Evolutionary conservation across 2,888 invertebrate species (phyloP).

Genomic region (Epinotia nisella): DNA sequence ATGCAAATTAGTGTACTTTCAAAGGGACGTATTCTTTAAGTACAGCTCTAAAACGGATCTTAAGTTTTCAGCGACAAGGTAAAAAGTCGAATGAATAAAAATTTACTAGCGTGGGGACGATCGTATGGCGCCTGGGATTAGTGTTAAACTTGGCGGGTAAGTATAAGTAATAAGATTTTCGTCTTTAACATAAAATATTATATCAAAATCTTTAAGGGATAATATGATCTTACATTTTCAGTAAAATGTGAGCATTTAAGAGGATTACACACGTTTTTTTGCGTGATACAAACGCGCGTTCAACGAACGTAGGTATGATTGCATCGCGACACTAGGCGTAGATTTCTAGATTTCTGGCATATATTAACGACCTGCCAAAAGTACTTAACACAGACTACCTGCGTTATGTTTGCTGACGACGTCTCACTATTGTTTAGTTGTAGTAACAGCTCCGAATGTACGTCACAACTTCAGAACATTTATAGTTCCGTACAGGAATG

Average conservation of each 20-base stretch:
- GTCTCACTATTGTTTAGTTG: too few relatives aligned
- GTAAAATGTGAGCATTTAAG: neutral
- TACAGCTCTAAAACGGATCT: neutral
- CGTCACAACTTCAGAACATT: too few relatives aligned
- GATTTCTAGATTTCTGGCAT: too few relatives aligned
- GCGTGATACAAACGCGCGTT: too few relatives aligned
- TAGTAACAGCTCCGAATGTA: too few relatives aligned
- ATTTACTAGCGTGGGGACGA: neutral
- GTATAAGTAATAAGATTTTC: slow-evolving; percentile 36
- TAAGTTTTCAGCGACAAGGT: neutral
- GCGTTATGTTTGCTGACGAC: too few relatives aligned
- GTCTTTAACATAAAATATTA: slow-evolving; percentile 4
- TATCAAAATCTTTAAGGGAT: slow-evolving; percentile 10
- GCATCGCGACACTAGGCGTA: too few relatives aligned
- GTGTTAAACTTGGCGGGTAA: slow-evolving; percentile 26
- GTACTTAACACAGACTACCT: too few relatives aligned
- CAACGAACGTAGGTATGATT: too few relatives aligned
- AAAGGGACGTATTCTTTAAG: neutral
- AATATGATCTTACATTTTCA: slow-evolving; percentile 9
- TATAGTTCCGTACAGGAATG: too few relatives aligned
- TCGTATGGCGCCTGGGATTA: slow-evolving; percentile 32
- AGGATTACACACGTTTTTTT: too few relatives aligned
- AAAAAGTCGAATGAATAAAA: neutral
- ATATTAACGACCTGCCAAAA: too few relatives aligned
- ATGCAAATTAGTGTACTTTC: slow-evolving; percentile 28